phyloP scores from a whole-genome alignment of 2,888 invertebrate genomes.

The Urechis unicinctus region DNA sequence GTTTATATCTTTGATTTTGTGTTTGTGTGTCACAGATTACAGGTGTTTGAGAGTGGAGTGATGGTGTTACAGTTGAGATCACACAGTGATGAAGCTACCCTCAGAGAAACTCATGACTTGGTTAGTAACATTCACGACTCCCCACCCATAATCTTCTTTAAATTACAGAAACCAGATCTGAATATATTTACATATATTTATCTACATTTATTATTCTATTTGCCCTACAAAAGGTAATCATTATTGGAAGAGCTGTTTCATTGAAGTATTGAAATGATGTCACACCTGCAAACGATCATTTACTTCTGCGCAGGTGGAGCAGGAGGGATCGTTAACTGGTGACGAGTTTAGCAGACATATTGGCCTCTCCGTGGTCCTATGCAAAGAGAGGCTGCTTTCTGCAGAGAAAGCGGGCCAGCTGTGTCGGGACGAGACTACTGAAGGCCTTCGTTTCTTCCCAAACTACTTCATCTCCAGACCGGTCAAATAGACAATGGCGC shows the following conservation, averaged over 20 bases:
- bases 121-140: conserved; percentile 3
- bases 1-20: too few relatives aligned
- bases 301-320: conserved; percentile 48
- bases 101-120: conserved; percentile 39
- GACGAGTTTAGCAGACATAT: conserved; percentile 78
- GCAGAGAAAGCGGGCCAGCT: conserved; percentile 80
- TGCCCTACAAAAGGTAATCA: too few relatives aligned
- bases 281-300: too few relatives aligned
- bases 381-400: conserved; percentile 77
- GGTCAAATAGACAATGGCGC: too few relatives aligned
- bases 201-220: too few relatives aligned
- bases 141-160: background rate
- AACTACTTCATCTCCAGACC: conserved; percentile 78
- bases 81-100: conserved; percentile 52
- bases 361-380: conserved; percentile 80
- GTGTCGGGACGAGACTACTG: conserved; percentile 91
- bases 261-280: too few relatives aligned
- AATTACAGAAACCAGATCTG: background rate
- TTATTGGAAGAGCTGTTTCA: background rate
- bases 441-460: conserved; percentile 89
- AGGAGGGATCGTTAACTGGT: conserved; percentile 68
- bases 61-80: conserved; percentile 81
- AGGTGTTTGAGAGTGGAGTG: conserved; percentile 85
- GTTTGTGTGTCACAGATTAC: conserved; percentile 58
- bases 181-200: too few relatives aligned